These are phyloP conservation scores for Agriopis aurantiaria DNA, from an alignment of 2,888 invertebrate genomes.

Conservation along the genomic window DNA sequence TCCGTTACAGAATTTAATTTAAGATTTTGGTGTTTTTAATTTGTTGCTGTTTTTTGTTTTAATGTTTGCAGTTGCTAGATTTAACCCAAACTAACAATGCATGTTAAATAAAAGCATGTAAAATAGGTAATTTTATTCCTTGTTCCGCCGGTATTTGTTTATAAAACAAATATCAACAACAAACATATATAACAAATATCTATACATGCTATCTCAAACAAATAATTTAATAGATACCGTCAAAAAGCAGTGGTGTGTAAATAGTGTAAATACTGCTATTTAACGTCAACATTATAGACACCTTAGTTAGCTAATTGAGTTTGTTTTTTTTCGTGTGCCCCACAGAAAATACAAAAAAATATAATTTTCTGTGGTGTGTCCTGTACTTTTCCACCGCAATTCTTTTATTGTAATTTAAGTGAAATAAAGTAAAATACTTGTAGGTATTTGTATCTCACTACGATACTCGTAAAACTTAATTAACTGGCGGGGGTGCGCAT, in stretches of 20 bases:
- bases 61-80: no score
- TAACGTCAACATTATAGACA: neutral
- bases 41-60: no score
- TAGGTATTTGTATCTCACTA: conserved; percentile 14
- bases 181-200: no score
- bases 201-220: no score
- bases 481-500: conserved; percentile 21
- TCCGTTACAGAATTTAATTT: no score
- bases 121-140: no score
- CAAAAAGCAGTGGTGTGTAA: neutral
- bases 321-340: neutral
- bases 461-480: conserved; percentile 32
- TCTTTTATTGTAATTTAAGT: conserved; percentile 28
- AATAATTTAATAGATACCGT: neutral
- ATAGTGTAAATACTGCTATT: neutral
- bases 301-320: conserved; percentile 16
- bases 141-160: no score
- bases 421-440: conserved; percentile 17
- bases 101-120: no score
- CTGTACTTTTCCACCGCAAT: conserved; percentile 25
- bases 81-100: no score
- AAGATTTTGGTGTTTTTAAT: no score
- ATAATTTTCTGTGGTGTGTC: neutral
- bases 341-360: no score
- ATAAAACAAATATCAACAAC: no score